phyloP scores from a whole-genome alignment of 2,113 vertebrate genomes.

The Cryptotis parvus region DNA sequence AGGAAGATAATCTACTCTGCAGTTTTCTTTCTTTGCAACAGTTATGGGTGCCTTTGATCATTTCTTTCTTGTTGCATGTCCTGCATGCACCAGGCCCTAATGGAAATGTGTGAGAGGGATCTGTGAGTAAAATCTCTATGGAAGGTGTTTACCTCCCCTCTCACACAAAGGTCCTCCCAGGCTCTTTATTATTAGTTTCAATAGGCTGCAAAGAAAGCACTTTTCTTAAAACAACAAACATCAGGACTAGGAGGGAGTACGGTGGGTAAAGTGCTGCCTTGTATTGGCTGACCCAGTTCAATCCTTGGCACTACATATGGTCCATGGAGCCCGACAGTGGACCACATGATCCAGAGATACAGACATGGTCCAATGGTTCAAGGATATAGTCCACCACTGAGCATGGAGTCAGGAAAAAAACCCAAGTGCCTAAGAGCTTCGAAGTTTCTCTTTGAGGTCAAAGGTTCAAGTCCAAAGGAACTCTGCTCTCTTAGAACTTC shows the following conservation, averaged over 20 bases:
- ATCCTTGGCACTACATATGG: too few relatives aligned
- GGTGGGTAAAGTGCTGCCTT: too few relatives aligned
- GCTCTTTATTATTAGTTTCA: not conserved
- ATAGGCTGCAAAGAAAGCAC: not conserved
- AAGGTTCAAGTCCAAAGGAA: not conserved
- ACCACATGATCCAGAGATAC: too few relatives aligned
- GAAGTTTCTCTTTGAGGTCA: not conserved
- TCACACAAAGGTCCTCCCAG: not conserved
- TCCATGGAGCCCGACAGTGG: too few relatives aligned
- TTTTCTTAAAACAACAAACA: not conserved
- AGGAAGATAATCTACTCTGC: not conserved
- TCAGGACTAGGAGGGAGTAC: too few relatives aligned
- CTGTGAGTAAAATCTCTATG: not conserved
- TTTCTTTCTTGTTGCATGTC: slow-evolving; percentile 11
- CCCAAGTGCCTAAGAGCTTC: too few relatives aligned
- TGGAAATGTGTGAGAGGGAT: not conserved
- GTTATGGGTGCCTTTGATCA: not conserved
- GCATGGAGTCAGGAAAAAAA: too few relatives aligned
- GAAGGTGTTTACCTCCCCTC: not conserved
- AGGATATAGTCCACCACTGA: too few relatives aligned
- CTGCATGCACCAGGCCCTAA: not conserved
- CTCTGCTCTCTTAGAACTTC: not conserved
- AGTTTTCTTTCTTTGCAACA: not conserved
- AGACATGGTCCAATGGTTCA: too few relatives aligned
- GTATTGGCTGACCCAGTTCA: too few relatives aligned